phyloP scores from a whole-genome alignment of 92 coral and sea anemone species.

The Diadumene lineata region DNA sequence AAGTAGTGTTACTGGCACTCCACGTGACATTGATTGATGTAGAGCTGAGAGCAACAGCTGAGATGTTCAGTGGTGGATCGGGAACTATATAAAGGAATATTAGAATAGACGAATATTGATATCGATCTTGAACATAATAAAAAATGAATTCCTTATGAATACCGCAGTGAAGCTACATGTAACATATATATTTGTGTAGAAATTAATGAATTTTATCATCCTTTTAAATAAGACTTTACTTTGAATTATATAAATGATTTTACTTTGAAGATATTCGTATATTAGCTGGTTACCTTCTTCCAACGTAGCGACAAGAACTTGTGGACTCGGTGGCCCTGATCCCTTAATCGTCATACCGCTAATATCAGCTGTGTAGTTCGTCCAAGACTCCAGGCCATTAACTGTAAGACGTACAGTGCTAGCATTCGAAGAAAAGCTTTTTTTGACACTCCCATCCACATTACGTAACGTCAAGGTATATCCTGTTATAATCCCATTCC shows the following conservation, averaged over 20 bases:
- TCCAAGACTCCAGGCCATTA: slow-evolving; percentile 40
- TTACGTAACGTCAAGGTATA: slow-evolving; percentile 15
- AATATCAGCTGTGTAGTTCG: slow-evolving; percentile 49
- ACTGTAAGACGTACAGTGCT: background rate
- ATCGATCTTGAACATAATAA: too few relatives aligned
- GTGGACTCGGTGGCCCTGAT: slow-evolving; percentile 53
- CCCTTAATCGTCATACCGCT: slow-evolving; percentile 69
- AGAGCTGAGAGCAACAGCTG: slow-evolving; percentile 7
- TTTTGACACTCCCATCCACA: background rate
- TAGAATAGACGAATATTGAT: too few relatives aligned
- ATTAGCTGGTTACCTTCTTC: slow-evolving; percentile 17
- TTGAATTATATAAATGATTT: too few relatives aligned
- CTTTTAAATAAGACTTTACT: too few relatives aligned
- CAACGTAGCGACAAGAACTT: slow-evolving; percentile 43
- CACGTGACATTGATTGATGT: slow-evolving; percentile 36
- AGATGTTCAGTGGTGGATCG: slow-evolving; percentile 13
- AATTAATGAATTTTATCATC: too few relatives aligned
- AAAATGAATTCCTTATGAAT: too few relatives aligned
- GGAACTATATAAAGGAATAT: slow-evolving; percentile 13
- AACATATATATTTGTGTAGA: too few relatives aligned
- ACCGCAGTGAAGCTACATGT: too few relatives aligned
- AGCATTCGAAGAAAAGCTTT: background rate
- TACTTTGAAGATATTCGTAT: too few relatives aligned
- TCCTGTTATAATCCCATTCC: slow-evolving; percentile 54
- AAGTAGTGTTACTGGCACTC: slow-evolving; percentile 25